Base-by-base conservation (phyloP, 2,113 vertebrate genomes). In the Verasper variegatus region DNA sequence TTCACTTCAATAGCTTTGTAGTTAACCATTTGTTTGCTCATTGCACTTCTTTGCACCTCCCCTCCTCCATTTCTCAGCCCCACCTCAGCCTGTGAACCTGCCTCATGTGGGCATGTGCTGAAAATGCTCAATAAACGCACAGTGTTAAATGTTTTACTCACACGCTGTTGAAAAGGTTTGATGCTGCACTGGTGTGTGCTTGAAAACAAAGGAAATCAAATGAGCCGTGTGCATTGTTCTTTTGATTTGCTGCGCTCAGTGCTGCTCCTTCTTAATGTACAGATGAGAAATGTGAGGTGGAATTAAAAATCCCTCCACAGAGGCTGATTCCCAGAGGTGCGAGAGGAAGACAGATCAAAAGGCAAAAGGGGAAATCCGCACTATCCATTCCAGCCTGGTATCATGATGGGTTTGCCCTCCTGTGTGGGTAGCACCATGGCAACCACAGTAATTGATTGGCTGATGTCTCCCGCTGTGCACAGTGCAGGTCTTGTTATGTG, bases 381-480 rank as follows among this genome's bases (percentile, higher is more conserved):
- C 73, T 64, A 26, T 73, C 78, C 42, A 24, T 72, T 84, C 87
- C 83, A 81, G 68, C 45, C 72, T 17, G 26, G 49, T 80, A 78
- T 89, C 82, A 68, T 83, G 75, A 59, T 76, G 81, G 78, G 72
- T 75, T 87, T 40, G 60, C 80, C 71, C 71, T 83, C 86, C 67
- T 71, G 85, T 89, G 90, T 47, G 76, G 74, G 64, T 77, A 57
- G 84, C 78, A 65, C 87, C 88, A 91, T 89, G 89, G 88, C 80
- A 91, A 92, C 88, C 82, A 57, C 81, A 40, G 76, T 55, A 87
- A 90, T 92, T 84, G 86, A 94, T 91, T 89, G 83, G 78, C 65
- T 27, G n/a, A n/a, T 58, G 83, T 67, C 76, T 78, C 73, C 78
- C 0, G 40, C 84, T 59, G 86, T 82, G 86, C 78, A 68, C 77